These are phyloP conservation scores for Tor tambroides DNA, from an alignment of 2,113 vertebrate genomes.

Conservation along the genomic window DNA sequence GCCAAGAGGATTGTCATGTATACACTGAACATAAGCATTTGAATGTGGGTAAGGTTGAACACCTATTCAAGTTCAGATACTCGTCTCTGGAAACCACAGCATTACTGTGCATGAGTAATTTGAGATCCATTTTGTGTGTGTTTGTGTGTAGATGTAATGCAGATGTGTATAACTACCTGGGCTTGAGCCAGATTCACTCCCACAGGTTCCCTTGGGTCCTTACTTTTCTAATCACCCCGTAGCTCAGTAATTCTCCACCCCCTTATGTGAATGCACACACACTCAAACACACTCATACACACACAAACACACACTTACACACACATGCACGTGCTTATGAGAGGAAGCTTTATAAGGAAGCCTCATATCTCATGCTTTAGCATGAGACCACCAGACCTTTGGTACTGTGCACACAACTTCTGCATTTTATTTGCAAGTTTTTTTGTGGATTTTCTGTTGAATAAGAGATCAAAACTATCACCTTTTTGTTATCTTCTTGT, in stretches of 20 bases:
- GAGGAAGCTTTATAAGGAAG: constrained; percentile 57
- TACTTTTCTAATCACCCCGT: constrained; percentile 30
- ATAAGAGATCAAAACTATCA: neutral
- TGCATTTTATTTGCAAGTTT: constrained; percentile 27
- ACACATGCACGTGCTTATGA: constrained; percentile 33
- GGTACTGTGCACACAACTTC: constrained; percentile 43
- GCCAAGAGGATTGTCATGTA: neutral
- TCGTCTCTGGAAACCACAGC: neutral
- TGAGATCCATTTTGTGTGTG: neutral
- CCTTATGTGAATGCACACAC: constrained; percentile 24
- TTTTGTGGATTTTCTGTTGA: neutral
- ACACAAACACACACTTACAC: neutral
- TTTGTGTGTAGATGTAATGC: constrained; percentile 52
- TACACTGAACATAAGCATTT: neutral
- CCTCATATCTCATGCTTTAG: constrained; percentile 51
- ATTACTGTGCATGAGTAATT: constrained; percentile 3
- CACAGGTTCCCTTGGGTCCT: constrained; percentile 39
- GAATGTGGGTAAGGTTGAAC: neutral
- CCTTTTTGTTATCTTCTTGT: neutral
- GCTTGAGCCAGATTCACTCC: constrained; percentile 36
- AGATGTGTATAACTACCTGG: constrained; percentile 59
- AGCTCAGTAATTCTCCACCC: constrained; percentile 29
- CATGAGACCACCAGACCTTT: constrained; percentile 54
- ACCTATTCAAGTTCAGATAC: neutral
- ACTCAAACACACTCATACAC: constrained; percentile 14